Evolutionary conservation across 2,113 vertebrate species (phyloP).

Genomic region (Alligator mississippiensis): DNA sequence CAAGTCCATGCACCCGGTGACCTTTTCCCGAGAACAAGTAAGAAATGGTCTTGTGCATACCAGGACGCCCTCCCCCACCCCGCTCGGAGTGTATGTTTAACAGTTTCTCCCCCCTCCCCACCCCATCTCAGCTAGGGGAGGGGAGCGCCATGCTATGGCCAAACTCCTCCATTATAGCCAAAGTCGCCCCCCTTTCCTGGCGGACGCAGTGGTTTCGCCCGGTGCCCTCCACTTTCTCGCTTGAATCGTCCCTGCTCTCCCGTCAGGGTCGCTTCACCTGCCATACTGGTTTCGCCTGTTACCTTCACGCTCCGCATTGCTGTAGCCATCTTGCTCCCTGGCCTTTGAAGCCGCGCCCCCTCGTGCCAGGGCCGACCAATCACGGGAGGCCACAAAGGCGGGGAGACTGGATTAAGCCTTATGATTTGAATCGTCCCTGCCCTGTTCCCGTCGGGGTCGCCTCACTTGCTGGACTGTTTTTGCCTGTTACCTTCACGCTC

Average conservation of each 20-base stretch:
- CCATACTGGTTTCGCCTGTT: neutral
- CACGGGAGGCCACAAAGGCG: neutral
- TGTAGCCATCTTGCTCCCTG: constrained; percentile 17
- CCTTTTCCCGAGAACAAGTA: neutral
- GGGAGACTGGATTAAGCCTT: neutral
- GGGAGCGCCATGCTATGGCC: no score
- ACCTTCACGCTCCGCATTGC: constrained; percentile 41
- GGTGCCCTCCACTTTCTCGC: neutral
- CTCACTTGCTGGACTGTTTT: neutral
- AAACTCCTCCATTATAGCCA: neutral
- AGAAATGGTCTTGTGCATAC: neutral
- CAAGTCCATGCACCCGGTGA: neutral
- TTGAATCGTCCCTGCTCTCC: neutral
- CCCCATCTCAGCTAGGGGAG: no score
- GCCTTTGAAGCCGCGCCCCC: neutral
- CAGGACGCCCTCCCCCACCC: neutral
- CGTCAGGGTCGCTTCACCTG: neutral
- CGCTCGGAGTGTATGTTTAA: no score
- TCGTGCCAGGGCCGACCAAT: neutral
- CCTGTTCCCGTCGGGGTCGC: neutral
- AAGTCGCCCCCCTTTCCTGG: neutral
- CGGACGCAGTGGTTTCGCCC: neutral
- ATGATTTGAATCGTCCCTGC: neutral
- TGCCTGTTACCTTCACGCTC: no score
- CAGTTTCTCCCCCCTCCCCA: no score